A percentile compares a stretch with the other conserved stretches of the same genome.
These are phyloP conservation scores for Metopolophium dirhodum DNA, from an alignment of 1,140 invertebrate genomes.

Conservation along the genomic window DNA sequence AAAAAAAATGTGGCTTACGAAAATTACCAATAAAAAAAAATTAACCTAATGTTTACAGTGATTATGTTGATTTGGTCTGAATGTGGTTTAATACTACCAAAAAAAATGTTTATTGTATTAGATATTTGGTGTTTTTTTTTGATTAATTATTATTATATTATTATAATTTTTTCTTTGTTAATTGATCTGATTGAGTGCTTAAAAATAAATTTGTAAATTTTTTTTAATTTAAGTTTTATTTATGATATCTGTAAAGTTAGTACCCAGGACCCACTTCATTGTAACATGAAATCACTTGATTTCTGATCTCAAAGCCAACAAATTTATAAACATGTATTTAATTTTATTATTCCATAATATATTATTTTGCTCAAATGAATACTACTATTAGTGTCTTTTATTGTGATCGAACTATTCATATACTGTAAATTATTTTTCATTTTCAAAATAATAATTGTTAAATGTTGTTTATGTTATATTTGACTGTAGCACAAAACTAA, in stretches of 20 bases:
- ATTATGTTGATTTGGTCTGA: neutral
- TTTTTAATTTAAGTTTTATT: neutral
- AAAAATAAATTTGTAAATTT: neutral
- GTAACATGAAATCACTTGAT: constrained; percentile 9
- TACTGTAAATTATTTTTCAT: neutral
- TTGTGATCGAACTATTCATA: neutral
- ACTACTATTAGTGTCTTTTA: neutral
- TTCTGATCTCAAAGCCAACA: constrained; percentile 11
- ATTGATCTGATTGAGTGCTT: neutral
- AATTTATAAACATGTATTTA: neutral
- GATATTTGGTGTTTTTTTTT: neutral
- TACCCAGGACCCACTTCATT: neutral
- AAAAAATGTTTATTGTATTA: neutral
- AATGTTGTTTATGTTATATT: neutral
- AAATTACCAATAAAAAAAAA: neutral
- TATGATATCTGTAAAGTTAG: neutral
- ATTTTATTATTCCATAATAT: neutral
- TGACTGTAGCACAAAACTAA: neutral
- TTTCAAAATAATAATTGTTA: neutral
- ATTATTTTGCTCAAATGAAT: constrained; percentile 6
- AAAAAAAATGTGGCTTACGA: neutral
- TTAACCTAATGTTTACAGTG: neutral
- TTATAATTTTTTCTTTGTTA: neutral
- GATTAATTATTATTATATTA: neutral
- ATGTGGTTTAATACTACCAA: neutral